Conservation (phyloP, 2,113 vertebrate genomes). For the Cyprinodon brontotheroides region DNA sequence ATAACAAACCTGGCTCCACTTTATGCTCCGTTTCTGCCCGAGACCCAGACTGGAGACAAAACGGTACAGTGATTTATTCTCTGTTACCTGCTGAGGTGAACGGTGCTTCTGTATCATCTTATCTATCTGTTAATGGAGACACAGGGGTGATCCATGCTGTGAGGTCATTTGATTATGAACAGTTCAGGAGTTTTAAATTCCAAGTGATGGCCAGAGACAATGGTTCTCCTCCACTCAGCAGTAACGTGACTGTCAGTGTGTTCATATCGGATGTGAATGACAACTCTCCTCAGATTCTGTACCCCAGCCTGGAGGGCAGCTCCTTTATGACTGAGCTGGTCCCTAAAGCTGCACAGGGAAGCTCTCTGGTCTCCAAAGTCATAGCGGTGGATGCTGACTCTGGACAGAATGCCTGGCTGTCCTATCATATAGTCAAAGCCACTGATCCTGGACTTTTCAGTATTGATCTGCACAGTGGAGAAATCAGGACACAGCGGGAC, state of each 20-base stretch:
- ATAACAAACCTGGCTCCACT: too few relatives aligned
- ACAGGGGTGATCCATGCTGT: constrained; percentile 44
- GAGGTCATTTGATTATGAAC: constrained; percentile 81
- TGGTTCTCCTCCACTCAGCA: constrained; percentile 70
- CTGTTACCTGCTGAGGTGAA: constrained; percentile 17
- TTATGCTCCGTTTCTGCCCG: too few relatives aligned
- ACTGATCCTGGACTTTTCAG: constrained; percentile 13
- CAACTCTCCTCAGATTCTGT: constrained; percentile 74
- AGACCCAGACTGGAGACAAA: background rate
- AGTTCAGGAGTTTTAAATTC: constrained; percentile 67
- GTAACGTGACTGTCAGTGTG: constrained; percentile 53
- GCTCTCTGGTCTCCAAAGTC: constrained; percentile 80
- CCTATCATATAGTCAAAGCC: constrained; percentile 12
- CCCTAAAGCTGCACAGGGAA: constrained; percentile 67
- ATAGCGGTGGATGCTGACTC: constrained; percentile 73
- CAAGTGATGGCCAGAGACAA: constrained; percentile 70
- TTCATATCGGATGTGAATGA: constrained; percentile 68
- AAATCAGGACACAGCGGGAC: constrained; percentile 15
- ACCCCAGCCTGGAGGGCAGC: constrained; percentile 64
- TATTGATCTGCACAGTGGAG: constrained; percentile 16
- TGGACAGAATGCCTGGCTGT: constrained; percentile 44
- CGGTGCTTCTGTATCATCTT: constrained; percentile 56
- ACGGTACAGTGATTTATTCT: constrained; percentile 70
- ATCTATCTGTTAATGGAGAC: constrained; percentile 78
- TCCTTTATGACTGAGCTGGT: constrained; percentile 77